phyloP scores from a whole-genome alignment of 2,113 vertebrate genomes.

The Paraplagusia blochii region DNA sequence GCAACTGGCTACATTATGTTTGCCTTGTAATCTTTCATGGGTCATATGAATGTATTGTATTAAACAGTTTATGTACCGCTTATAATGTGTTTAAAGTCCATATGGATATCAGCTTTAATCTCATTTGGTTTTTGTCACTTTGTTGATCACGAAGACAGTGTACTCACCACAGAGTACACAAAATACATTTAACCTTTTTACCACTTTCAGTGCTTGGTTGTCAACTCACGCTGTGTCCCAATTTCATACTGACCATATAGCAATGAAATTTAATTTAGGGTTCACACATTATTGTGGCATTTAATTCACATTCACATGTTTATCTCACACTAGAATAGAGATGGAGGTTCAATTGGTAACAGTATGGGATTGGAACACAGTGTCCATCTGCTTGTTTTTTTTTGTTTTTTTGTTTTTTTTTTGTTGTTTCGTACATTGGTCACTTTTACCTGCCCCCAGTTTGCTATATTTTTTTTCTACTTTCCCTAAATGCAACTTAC shows the following conservation, averaged over 20 bases:
- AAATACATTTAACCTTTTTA: constrained; percentile 20
- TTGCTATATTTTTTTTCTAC: constrained; percentile 85
- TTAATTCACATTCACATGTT: no score
- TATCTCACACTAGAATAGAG: no score
- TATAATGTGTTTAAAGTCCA: neutral
- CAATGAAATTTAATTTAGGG: neutral
- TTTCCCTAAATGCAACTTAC: constrained; percentile 99
- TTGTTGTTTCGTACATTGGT: constrained; percentile 49
- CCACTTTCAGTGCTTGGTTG: constrained; percentile 47
- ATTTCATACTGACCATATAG: constrained; percentile 22
- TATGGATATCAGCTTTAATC: constrained; percentile 46
- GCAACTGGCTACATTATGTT: no score
- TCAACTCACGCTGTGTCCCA: constrained; percentile 56
- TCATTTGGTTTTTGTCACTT: constrained; percentile 26
- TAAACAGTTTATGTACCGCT: no score
- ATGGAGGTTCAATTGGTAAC: neutral
- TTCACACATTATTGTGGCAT: neutral
- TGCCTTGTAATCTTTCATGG: no score
- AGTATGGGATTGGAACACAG: constrained; percentile 59
- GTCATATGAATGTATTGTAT: no score
- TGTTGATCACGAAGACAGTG: neutral
- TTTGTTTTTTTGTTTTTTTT: constrained; percentile 30
- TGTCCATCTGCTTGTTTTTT: constrained; percentile 38
- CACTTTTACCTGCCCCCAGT: constrained; percentile 71
- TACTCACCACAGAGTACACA: constrained; percentile 7